Evolutionary conservation across 2,113 vertebrate species (phyloP), one percentile per base, ranked within the genome.

Genomic region (Antigone vipio): DNA sequence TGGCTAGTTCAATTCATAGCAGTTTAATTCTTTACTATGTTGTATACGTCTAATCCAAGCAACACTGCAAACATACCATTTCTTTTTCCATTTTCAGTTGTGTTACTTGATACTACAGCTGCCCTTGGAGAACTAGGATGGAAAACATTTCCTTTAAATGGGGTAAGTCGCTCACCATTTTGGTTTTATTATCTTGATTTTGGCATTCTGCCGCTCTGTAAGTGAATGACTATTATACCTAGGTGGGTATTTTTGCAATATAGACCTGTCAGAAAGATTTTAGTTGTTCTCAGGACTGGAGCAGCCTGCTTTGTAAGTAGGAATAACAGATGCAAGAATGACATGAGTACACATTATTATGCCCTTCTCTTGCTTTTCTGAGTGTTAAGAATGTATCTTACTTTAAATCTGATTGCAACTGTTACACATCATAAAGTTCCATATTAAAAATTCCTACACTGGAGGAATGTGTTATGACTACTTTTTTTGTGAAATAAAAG

Each of bases 71-170:
- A 93, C 67, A 34, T 59, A 75, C 44, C 27, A 35, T 97, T 97
- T 94, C 98, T 95, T 96, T 85, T 97, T 98, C 98, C 96, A 88
- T 98, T 98, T 94, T 62, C 97, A 99, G 99, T 99, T 97, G 98
- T 99, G 96, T 98, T 99, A 97, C 98, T 99, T 97, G 99, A 99
- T 98, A 99, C 99, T 92, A 99, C 99, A 45, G 97, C 98, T 92
- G 99, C 98, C 76, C 98, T 99, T 1, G 99, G 99, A 96, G 99
- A 99, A 85, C 98, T 99, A 20, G 99, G 99, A 98, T 99, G 99
- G 99, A 99, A 99, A 98, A 99, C 99, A 8, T 99, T 99, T 97
- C 99, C 99, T 56, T 97, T 99, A 97, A 99, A 99, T 92, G 99
- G 99, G 98, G 99, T 99, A 98, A 99, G 99, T 99, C 79, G 73